A percentile compares a stretch with the other conserved stretches of the same genome.
Conservation (phyloP, 2,113 vertebrate species). For the Eulemur macaco region DNA sequence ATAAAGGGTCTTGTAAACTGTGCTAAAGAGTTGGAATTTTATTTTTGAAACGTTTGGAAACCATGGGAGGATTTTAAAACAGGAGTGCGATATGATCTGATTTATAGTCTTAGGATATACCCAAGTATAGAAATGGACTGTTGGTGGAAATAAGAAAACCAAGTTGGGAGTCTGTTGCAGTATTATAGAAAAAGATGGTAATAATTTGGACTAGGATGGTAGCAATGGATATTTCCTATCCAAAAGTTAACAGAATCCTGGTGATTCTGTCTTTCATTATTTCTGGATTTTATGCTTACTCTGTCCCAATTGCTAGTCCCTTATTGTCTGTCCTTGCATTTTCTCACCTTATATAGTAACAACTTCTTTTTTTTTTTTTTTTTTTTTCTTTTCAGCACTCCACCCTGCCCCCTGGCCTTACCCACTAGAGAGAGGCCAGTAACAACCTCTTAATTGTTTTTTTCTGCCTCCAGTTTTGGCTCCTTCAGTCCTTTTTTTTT, state of each 20-base stretch:
- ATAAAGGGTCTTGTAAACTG: neutral
- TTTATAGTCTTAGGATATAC: neutral
- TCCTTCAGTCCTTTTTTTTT: neutral
- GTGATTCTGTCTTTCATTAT: neutral
- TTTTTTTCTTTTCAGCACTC: no score
- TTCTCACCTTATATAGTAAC: neutral
- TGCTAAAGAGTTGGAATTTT: neutral
- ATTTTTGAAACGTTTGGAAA: neutral
- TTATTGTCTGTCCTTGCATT: neutral
- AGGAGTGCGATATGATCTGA: neutral
- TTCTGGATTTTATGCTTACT: slow-evolving; percentile 8
- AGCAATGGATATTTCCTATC: neutral
- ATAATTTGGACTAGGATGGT: neutral
- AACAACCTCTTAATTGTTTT: neutral
- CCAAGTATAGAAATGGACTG: neutral
- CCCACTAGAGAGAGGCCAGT: no score
- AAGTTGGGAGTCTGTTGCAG: neutral
- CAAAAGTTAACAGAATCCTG: neutral
- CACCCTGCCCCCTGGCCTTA: no score
- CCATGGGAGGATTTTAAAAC: neutral
- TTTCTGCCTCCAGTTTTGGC: neutral
- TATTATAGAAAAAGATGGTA: neutral
- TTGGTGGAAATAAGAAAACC: slow-evolving; percentile 4
- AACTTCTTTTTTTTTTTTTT: neutral
- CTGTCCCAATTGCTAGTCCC: neutral